Percentiles rank a stretch among this genome's conserved stretches.
These are phyloP conservation scores for Danaus chrysippus DNA, from an alignment of 2,888 invertebrate species.

Conservation along the genomic window DNA sequence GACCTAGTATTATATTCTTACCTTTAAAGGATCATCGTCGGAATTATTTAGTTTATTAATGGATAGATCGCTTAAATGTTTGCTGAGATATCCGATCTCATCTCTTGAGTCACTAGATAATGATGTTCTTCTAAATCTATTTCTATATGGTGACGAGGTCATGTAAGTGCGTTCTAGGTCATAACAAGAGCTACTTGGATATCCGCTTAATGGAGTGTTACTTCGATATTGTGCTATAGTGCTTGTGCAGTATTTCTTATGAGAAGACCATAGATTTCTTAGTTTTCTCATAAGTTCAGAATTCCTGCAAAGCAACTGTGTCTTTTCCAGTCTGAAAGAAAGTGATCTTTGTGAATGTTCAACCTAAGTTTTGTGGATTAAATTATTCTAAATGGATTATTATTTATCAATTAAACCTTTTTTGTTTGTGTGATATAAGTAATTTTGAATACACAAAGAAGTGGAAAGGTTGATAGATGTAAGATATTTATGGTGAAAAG, in stretches of 20 bases:
- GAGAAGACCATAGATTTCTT: conserved; percentile 79
- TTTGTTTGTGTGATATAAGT: too few relatives aligned
- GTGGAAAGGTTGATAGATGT: too few relatives aligned
- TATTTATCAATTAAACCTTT: background rate
- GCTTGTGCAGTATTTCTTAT: conserved; percentile 79
- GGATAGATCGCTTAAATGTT: conserved; percentile 63
- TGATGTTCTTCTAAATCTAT: conserved; percentile 49
- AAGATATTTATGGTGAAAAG: too few relatives aligned
- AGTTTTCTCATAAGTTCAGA: conserved; percentile 80
- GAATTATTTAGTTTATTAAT: conserved; percentile 64
- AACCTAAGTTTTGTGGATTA: background rate
- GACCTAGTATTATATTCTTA: conserved; percentile 38
- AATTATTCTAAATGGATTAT: background rate
- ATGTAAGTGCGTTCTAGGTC: conserved; percentile 70
- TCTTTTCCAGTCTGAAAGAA: conserved; percentile 80
- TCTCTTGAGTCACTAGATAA: conserved; percentile 44
- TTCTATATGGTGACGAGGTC: conserved; percentile 65
- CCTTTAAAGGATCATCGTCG: conserved; percentile 67
- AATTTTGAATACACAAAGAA: too few relatives aligned
- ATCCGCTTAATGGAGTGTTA: conserved; percentile 67
- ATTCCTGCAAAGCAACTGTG: conserved; percentile 80
- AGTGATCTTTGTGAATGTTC: conserved; percentile 38
- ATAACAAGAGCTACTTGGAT: conserved; percentile 68
- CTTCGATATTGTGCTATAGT: conserved; percentile 58
- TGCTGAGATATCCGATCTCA: conserved; percentile 53